phyloP scores from a whole-genome alignment of 2,113 vertebrate genomes.

The Rissa tridactyla region DNA sequence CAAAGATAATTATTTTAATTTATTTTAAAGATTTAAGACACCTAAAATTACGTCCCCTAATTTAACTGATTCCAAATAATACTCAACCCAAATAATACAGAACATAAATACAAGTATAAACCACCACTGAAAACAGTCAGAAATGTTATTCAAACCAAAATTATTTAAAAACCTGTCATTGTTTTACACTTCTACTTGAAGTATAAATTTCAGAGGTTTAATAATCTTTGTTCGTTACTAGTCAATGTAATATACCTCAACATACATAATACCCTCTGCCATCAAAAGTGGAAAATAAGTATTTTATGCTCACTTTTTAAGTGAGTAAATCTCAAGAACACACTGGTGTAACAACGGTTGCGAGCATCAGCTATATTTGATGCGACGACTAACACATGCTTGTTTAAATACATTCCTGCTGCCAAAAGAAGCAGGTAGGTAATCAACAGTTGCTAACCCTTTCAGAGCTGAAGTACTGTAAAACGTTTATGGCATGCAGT shows the following conservation, averaged over 20 bases:
- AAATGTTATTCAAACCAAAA: not conserved
- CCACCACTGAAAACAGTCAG: not conserved
- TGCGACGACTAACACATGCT: not conserved
- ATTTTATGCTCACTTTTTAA: not conserved
- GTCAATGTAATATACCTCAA: not conserved
- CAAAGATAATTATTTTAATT: not conserved
- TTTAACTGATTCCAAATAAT: not conserved
- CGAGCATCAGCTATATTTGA: not conserved
- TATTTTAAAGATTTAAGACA: not conserved
- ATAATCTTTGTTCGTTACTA: not conserved
- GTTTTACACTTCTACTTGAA: not conserved
- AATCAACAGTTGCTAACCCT: not conserved
- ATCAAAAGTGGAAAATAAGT: not conserved
- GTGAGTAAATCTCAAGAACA: not conserved
- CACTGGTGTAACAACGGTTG: not conserved
- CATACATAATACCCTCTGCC: not conserved
- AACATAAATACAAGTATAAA: not conserved
- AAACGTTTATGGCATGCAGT: not conserved
- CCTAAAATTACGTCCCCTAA: not conserved
- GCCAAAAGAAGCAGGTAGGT: not conserved
- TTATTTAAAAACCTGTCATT: not conserved
- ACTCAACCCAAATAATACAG: not conserved
- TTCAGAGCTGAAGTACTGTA: not conserved
- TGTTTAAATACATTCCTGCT: not conserved
- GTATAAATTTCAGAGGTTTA: not conserved